Evolutionary conservation across 2,888 invertebrate genomes (phyloP).

Genomic region (Spisula solida): DNA sequence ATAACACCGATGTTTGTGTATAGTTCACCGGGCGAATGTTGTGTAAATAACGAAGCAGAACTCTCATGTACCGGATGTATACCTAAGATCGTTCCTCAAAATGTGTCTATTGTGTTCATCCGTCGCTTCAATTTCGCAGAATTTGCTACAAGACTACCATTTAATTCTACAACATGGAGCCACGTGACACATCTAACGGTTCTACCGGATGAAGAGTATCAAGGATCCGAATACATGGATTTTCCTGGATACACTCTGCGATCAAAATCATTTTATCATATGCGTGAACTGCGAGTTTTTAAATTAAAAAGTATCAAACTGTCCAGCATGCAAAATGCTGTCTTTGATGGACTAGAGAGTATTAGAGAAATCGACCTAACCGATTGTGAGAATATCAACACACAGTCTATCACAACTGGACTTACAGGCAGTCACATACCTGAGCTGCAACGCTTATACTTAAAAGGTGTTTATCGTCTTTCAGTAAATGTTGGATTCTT

Average conservation of each 20-base stretch:
- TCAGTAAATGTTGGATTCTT: background rate
- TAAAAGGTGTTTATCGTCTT: background rate
- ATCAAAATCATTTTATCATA: background rate
- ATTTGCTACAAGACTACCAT: background rate
- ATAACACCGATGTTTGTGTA: too few species aligned
- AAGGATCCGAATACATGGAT: background rate
- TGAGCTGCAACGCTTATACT: background rate
- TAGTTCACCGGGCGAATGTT: background rate
- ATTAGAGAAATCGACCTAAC: background rate
- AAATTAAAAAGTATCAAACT: background rate
- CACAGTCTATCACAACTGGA: background rate
- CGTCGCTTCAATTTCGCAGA: background rate
- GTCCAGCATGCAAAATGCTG: background rate
- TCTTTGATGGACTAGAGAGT: background rate
- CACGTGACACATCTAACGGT: background rate
- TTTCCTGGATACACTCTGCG: background rate
- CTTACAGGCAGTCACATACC: background rate
- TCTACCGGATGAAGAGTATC: background rate
- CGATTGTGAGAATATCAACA: background rate
- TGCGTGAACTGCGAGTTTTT: background rate
- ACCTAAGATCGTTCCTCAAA: background rate
- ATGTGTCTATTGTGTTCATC: background rate
- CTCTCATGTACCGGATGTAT: background rate
- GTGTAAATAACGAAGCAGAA: background rate
- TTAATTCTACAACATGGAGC: background rate